A percentile compares a stretch with the other conserved stretches of the same genome.
Conservation (phyloP, 2,888 invertebrate genomes). For the Pheosia tremula region DNA sequence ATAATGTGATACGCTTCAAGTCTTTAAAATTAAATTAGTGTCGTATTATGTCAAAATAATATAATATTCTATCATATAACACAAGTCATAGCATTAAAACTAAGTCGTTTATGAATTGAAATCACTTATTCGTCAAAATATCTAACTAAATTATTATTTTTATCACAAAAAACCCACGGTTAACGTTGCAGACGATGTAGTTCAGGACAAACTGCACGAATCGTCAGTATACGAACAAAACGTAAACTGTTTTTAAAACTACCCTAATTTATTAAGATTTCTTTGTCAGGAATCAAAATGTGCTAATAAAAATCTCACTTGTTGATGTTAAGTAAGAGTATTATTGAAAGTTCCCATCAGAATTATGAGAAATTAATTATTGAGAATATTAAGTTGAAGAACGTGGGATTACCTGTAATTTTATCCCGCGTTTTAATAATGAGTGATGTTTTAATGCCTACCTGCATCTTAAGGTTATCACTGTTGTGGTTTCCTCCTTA, state of each 20-base stretch:
- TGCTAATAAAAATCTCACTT: too few relatives aligned
- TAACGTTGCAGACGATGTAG: not conserved
- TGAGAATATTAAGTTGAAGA: not conserved
- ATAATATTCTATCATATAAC: not conserved
- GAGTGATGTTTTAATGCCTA: too few relatives aligned
- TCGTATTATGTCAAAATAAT: not conserved
- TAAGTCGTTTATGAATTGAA: not conserved
- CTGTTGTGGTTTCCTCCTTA: too few relatives aligned
- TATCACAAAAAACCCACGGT: not conserved
- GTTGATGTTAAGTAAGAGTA: too few relatives aligned
- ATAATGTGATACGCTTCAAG: not conserved
- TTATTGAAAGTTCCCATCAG: not conserved
- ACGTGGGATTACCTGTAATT: not conserved
- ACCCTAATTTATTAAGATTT: not conserved
- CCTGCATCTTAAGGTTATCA: too few relatives aligned
- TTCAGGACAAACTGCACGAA: not conserved
- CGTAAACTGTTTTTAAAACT: not conserved
- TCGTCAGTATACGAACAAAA: not conserved
- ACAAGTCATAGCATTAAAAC: not conserved
- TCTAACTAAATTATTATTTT: not conserved
- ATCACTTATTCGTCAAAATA: not conserved
- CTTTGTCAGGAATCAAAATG: too few relatives aligned
- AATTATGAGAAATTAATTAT: not conserved
- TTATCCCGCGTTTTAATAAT: too few relatives aligned
- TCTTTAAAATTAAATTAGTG: not conserved